phyloP scores from a whole-genome alignment of 2,113 vertebrate genomes.

The Actenoides lindsayi region DNA sequence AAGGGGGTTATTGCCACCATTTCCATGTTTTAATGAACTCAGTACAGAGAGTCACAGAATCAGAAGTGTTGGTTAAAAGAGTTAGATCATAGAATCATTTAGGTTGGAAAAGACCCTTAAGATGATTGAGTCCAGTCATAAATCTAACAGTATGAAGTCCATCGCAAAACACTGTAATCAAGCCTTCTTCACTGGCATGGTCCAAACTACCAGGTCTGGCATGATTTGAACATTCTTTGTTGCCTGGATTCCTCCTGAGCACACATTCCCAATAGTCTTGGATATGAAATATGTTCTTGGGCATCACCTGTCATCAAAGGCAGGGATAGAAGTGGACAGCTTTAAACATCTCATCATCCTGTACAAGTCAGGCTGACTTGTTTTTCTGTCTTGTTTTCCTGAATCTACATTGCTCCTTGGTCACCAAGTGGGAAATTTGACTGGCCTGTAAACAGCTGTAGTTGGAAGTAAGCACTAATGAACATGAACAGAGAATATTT shows the following conservation, averaged over 20 bases:
- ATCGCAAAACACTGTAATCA: not conserved
- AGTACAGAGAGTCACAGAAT: not conserved
- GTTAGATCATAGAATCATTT: not conserved
- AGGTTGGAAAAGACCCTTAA: not conserved
- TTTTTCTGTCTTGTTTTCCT: not conserved
- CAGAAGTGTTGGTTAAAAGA: not conserved
- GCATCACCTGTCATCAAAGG: not conserved
- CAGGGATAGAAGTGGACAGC: not conserved
- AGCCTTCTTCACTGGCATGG: not conserved
- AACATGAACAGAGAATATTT: not conserved
- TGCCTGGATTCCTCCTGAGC: not conserved
- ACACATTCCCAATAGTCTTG: not conserved
- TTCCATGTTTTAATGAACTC: not conserved
- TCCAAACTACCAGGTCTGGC: not conserved
- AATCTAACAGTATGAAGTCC: not conserved
- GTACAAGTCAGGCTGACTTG: not conserved
- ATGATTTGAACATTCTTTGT: not conserved
- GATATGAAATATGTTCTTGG: not conserved
- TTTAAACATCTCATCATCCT: fast-evolving
- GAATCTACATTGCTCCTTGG: not conserved
- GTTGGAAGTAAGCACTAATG: not conserved
- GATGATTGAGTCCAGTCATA: not conserved
- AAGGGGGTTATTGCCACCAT: not conserved
- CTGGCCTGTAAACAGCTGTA: not conserved
- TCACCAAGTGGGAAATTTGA: not conserved